Evolutionary conservation across 2,113 vertebrate genomes (phyloP), one percentile per base, ranked within the genome.

Genomic region (Butastur rufipennis): DNA sequence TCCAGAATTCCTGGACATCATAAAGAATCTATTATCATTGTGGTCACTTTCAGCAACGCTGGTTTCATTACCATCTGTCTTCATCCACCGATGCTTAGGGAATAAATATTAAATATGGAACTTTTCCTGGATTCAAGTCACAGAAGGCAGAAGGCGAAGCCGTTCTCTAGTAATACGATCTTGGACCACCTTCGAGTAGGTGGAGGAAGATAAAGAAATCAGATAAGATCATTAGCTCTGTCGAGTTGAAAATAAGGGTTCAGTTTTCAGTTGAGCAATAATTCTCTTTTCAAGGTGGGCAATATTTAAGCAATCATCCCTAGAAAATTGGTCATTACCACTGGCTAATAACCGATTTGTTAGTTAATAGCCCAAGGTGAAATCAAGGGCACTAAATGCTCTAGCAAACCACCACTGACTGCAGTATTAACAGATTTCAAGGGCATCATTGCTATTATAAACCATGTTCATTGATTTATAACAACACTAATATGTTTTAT

Each of bases 321-420:
- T 97, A 96, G 97, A 98, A 98, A 98, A 98, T 98, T 98, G 98
- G 97, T 98, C 98, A 98, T 98, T 98, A 98, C 97, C 97, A 98
- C 94, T 93, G 96, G 97, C 98, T 98, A 98, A 98, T 98, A 98
- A 98, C 97, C 96, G 97, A 98, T 98, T 97, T 98, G 98, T 98
- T 98, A 98, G 98, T 98, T 98, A 98, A 98, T 98, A 98, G 98
- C 90, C 95, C 98, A 98, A 98, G 98, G 98, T 98, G 98, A 98
- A 98, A 97, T 95, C 98, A 98, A 98, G 98, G 98, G 94, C 97
- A 98, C 96, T 93, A 93, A 98, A 97, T 73, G 92, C 96, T 96
- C 94, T 91, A 93, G 86, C 96, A 97, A 96, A 91, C 98, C 89
- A 96, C 96, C 96, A 94, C 93, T 48, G 82, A 95, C 92, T 94